These are phyloP conservation scores for Agrochola lychnidis DNA, from an alignment of 2,888 invertebrate species.

Conservation along the genomic window DNA sequence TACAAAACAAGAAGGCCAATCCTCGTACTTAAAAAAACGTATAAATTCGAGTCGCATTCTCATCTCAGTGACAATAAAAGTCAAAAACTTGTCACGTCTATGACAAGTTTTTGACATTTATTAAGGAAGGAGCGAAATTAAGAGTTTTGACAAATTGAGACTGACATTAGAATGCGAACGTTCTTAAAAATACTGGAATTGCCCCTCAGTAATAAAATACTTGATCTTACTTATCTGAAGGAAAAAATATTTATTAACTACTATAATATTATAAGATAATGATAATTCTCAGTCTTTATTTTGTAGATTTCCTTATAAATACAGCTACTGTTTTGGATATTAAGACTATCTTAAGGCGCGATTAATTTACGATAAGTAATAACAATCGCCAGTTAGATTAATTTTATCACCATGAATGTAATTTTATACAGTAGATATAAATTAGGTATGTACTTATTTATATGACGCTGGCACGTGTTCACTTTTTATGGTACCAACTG, in stretches of 20 bases:
- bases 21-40: too few relatives aligned
- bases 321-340: slow-evolving; percentile 32
- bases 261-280: background rate
- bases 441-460: background rate
- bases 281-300: slow-evolving; percentile 3
- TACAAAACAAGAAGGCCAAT: background rate
- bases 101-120: too few relatives aligned
- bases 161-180: background rate
- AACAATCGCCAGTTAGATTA: slow-evolving; percentile 9
- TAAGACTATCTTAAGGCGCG: background rate
- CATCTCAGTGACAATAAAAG: too few relatives aligned
- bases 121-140: too few relatives aligned
- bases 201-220: too few relatives aligned
- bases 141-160: background rate
- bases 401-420: slow-evolving; percentile 11
- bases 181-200: background rate
- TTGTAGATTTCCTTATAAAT: background rate
- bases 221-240: background rate
- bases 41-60: background rate
- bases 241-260: background rate
- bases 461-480: background rate
- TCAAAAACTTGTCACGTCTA: too few relatives aligned
- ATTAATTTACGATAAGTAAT: slow-evolving; percentile 20
- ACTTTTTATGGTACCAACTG: background rate
- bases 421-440: background rate